Evolutionary conservation across 2,797 vertebrate genomes (phyloP), one percentile per base, ranked within the genome.

Genomic region (Coendou prehensilis): DNA sequence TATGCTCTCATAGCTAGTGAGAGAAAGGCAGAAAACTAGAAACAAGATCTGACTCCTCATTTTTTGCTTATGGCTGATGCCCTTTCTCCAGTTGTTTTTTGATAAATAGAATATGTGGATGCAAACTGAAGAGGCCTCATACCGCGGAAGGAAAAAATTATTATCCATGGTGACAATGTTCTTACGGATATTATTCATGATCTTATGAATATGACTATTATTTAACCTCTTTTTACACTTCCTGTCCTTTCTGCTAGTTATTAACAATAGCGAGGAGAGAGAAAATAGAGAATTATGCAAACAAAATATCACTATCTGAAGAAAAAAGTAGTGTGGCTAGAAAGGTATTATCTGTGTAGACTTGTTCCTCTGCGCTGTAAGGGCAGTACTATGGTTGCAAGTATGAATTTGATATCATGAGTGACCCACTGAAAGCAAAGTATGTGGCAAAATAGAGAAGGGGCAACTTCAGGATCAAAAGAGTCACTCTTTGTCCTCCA

Each of bases 1-100:
- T 64, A 9, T 50, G 69, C 3, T 86, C 80, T 94, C 79, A 94
- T 20, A 91, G 78, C 18, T 87, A 69, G n/a, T 41, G 87, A 88
- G 47, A 89, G n/a, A 89, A 94, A 83, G 20, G 33, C 54, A 81
- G 71, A 86, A 52, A 88, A 30, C 52, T 82, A 63, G 18, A 37
- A 33, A 23, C 14, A 96, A 96, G 47, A 82, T 57, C 41, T 56
- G 20, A 52, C 89, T 91, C 69, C 7, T 79, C 26, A 41, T 33
- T 63, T 92, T 9, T 91, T n/a, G 18, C 13, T 28, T 37, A 14
- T 28, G 52, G 23, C 9, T 87, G 15, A 50, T 47, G 26, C 30
- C n/a, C 15, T 95, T 95, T 63, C 6, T 20, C 20, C 76, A 76
- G 47, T 67, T 69, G 4, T 57, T 59, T 92, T 37, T 76, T 28